phyloP scores from a whole-genome alignment of 2,113 vertebrate species.

The Catharus bicknelli region DNA sequence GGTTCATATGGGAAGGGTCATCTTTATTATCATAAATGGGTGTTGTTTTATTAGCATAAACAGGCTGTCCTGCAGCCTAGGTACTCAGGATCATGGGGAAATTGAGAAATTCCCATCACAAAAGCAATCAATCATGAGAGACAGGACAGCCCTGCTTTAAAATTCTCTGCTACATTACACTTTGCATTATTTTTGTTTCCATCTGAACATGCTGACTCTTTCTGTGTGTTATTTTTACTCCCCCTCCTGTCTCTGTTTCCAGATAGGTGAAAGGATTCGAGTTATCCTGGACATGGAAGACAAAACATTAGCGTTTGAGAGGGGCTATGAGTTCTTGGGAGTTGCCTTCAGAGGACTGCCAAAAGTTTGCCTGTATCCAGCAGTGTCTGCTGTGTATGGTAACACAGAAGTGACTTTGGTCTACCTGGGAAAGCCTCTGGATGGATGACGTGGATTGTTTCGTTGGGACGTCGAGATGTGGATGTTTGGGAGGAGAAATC shows the following conservation, averaged over 20 bases:
- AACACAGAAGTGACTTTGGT: constrained; percentile 99
- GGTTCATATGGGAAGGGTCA: accelerated
- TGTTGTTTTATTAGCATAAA: neutral
- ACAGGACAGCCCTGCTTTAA: neutral
- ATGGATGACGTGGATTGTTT: constrained; percentile 81
- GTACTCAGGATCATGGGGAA: neutral
- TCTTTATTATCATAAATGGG: accelerated
- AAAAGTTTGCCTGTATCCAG: constrained; percentile 95
- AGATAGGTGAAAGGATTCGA: constrained; percentile 98
- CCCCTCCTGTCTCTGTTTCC: constrained; percentile 57
- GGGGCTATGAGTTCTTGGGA: constrained; percentile 97
- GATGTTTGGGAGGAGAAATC: constrained; percentile 60
- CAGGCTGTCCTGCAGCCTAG: neutral
- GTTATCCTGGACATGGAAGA: constrained; percentile 99
- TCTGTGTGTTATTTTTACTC: neutral
- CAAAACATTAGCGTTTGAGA: constrained; percentile 97
- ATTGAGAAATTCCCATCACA: accelerated
- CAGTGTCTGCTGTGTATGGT: constrained; percentile 96
- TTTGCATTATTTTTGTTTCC: neutral
- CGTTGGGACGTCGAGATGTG: constrained; percentile 35
- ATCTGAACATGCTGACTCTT: neutral
- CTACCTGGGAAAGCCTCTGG: constrained; percentile 95
- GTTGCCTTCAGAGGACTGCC: constrained; percentile 97
- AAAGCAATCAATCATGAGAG: neutral
- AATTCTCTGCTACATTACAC: accelerated